Evolutionary conservation across 2,888 invertebrate species (phyloP), one percentile per base, ranked within the genome.

Genomic region (Rhingia campestris): DNA sequence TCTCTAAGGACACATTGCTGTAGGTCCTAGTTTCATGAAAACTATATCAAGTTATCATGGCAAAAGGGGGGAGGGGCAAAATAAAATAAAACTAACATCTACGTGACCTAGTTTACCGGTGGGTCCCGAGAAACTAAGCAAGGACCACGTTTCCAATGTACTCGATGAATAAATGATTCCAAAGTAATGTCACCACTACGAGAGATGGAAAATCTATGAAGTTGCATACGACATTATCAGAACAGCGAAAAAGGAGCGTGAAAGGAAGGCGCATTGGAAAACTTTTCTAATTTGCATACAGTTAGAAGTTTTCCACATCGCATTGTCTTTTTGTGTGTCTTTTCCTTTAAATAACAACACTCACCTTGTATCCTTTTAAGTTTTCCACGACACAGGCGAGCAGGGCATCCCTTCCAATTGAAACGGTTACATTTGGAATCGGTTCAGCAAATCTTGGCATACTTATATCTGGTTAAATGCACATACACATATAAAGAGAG

Each of bases 321-420:
- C 22, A 22, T 22, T 30, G 30, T 43, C 10, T 54, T 6, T 47
- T 63, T 10, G 35, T 30, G 10, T 35, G n/a, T 1, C 37, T 37
- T 58, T 33, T 39, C 12, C 43, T 7, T 49, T 49, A 41, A 54
- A 39, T 47, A 61, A 53, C 45, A 59, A 89, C 22, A 22, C 91
- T 92, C 93, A 96, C 97, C 95, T 97, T 96, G 91, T 95, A 97
- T 87, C 94, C 94, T 89, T 95, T 94, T 81, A 97, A 93, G 92
- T 97, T 97, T 92, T 97, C 97, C 74, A 97, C 97, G 88, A 97
- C 96, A 91, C 97, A 97, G 73, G 97, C 96, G 86, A 97, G 93
- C 35, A 97, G 93, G 30, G 97, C 97, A 92, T 97, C 97, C 61
- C 96, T 93, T 35, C 97, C 97, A 66, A 96, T 94, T 51, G 96